Evolutionary conservation across 2,113 vertebrate genomes (phyloP), one percentile per base, ranked within the genome.

Genomic region (Brachyhypopomus gauderio): DNA sequence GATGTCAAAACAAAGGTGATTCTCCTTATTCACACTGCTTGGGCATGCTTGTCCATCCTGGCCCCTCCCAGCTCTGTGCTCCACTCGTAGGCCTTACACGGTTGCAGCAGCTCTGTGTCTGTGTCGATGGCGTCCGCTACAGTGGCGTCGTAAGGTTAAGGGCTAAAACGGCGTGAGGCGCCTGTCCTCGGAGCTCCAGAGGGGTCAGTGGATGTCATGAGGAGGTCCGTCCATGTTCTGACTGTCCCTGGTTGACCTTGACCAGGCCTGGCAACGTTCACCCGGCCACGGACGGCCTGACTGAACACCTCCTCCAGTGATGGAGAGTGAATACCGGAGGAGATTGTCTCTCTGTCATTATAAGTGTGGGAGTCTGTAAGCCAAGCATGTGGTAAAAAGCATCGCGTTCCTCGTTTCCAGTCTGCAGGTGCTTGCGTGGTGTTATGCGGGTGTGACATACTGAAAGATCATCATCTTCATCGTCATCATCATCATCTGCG

Each of bases 161-260:
- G 78, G 20, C 59, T 74, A 19, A 19, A 66, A 66, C 17, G n/a
- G 27, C 23, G 11, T 17, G 23, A 73, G 19, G 12, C 36, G n/a
- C 22, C 67, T 45, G 56, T 38, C 45, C 60, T 55, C 5, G 66
- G 64, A 55, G 27, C 30, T 1, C 20, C 66, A 70, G 55, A 62
- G 45, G 38, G 60, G 36, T 14, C 17, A 22, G 5, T 30, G 5
- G 30, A 22, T 76, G 60, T 71, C 38, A 79, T 76, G 64, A 48
- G 62, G 56, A 75, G 80, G 77, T 52, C 38, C 75, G 84, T 34
- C 75, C 41, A 79, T 83, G 72, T 71, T 83, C 55, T 72, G 78
- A 62, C 77, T 77, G 58, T 83, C 70, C 45, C 77, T 72, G 62
- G 63, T 60, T 82, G 80, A 67, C 34, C 59, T 55, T 60, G 55